These are phyloP conservation scores for Lysandra coridon DNA, from an alignment of 2,888 invertebrate genomes.

Conservation along the genomic window DNA sequence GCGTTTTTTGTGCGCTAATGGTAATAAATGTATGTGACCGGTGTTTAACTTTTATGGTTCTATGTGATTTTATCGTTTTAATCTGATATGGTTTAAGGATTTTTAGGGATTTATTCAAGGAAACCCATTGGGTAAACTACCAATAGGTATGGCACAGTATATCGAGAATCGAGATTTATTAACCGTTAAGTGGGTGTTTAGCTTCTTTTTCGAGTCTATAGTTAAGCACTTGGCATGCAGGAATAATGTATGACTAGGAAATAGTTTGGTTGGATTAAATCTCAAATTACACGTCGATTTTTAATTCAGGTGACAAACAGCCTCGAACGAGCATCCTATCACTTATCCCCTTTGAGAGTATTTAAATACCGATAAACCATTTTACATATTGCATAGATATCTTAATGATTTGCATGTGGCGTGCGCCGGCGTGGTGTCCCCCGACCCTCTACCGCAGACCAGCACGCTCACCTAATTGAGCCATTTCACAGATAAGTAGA, in stretches of 20 bases:
- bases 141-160: not conserved
- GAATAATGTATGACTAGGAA: too few species aligned
- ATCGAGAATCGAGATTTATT: not conserved
- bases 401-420: constrained; percentile 52
- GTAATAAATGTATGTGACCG: constrained; percentile 67
- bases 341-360: constrained; percentile 21
- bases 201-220: not conserved
- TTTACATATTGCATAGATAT: constrained; percentile 69
- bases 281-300: not conserved
- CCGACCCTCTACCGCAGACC: constrained; percentile 46
- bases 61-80: constrained; percentile 38
- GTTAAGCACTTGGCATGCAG: too few species aligned
- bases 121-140: constrained; percentile 34
- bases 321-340: not conserved
- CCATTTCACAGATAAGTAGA: constrained; percentile 79
- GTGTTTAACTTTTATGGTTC: constrained; percentile 40
- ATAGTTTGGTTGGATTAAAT: not conserved
- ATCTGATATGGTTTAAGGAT: constrained; percentile 32
- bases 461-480: constrained; percentile 72
- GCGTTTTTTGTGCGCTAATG: constrained; percentile 68
- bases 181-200: not conserved
- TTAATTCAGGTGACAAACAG: not conserved
- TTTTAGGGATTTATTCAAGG: constrained; percentile 33
- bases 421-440: not conserved
- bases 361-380: constrained; percentile 61